Evolutionary conservation across 2,888 invertebrate genomes (phyloP), one percentile per base, ranked within the genome.

Genomic region (Scaptomyza reducta): DNA sequence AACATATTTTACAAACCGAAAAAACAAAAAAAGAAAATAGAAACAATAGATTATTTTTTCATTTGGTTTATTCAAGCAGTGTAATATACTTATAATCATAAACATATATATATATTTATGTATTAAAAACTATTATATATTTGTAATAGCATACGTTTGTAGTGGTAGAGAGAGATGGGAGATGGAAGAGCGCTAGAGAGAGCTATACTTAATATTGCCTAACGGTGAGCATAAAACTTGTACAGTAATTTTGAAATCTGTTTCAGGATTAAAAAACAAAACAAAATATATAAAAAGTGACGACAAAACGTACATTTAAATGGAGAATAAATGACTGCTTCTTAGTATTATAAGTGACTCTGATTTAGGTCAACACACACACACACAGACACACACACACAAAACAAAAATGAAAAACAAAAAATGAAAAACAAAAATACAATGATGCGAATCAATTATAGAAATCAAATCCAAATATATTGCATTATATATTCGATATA

Each of bases 271-370:
- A 87, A 62, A 62, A 60, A 60, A 29, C 47, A 61, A 62, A 62
- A 61, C 61, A 61, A 89, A 89, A 45, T 38, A 38, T 14, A 38
- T 11, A 41, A 41, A 65, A 62, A 75, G 78, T 87, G 88, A 79
- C 84, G 87, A 85, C 87, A 85, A 75, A 70, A 79, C 80, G 76
- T 85, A 88, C 80, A 83, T 88, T 89, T 90, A 90, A 90, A 85
- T 85, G 91, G 91, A 91, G 91, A 91, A 91, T 87, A 91, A 89
- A 90, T 91, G 91, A 91, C 91, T 91, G 91, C 90, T 90, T 91
- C 88, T 89, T 91, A 90, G 90, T 87, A 62, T 79, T 80, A 84
- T 87, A 88, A 83, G 86, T 80, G 80, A 77, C 79, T 77, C 80
- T 80, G 77, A 86, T 82, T 87, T 79, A 74, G 80, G 76, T 79